These are phyloP conservation scores for Paradisaea rubra DNA, from an alignment of 2,113 vertebrate species.

Conservation along the genomic window DNA sequence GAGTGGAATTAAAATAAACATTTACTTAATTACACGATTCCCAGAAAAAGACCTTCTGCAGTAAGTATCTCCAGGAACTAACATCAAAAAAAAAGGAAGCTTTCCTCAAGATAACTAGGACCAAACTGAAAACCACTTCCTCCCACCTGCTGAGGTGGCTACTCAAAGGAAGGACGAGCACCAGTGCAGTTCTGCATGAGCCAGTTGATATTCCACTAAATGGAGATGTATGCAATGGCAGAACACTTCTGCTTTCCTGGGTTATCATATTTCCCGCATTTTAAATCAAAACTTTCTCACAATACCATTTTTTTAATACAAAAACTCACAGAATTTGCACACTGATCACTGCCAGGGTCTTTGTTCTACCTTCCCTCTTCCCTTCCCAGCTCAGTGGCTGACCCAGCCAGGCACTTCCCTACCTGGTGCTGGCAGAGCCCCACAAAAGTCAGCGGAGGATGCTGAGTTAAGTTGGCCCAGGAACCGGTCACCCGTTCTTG, in stretches of 20 bases:
- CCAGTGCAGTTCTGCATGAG: neutral
- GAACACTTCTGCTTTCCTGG: neutral
- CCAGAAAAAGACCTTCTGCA: neutral
- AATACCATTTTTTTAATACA: neutral
- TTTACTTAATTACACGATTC: neutral
- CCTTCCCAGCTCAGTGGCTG: neutral
- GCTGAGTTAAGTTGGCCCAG: neutral
- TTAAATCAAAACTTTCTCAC: neutral
- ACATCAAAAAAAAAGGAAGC: neutral
- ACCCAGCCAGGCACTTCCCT: neutral
- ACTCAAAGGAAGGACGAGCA: neutral
- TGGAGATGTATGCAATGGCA: accelerated
- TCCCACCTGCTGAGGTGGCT: neutral
- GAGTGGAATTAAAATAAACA: neutral
- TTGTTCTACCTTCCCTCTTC: neutral
- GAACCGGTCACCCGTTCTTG: accelerated
- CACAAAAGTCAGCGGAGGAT: neutral
- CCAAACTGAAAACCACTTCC: neutral
- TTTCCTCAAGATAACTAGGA: neutral
- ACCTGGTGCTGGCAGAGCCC: neutral
- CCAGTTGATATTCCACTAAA: neutral
- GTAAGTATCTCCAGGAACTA: neutral
- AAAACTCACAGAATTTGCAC: neutral
- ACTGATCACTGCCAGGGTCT: neutral
- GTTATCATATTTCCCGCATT: neutral